Base-by-base conservation (phyloP, 2,113 vertebrate genomes). In the Heterotilapia buettikoferi region DNA sequence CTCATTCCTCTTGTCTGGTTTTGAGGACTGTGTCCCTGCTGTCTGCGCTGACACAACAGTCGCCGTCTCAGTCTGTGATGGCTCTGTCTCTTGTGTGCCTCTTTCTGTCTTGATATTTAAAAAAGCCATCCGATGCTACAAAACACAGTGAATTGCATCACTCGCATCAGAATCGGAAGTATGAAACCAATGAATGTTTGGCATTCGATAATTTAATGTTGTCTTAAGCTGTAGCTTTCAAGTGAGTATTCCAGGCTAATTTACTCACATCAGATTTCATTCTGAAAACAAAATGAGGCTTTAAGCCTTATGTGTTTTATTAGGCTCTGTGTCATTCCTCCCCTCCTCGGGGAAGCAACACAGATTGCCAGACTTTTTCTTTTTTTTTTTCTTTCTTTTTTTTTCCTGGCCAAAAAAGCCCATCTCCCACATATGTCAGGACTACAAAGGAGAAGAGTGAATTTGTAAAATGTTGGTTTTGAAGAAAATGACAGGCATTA, bases 401-500 rank as follows among this genome's bases (percentile, higher is more conserved):
- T 3, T 56, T 16, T 84, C 29, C 66, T 19, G 80, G 47, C 66
- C 56, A 31, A 59, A 86, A 56, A 38, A n/a, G 21, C 36, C 61
- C 21, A 3, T 88, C 66, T 86, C 82, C 76, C 66, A 80, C 80
- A 45, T 85, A 24, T 84, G 84, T 84, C 86, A 53, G 31, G 29
- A 14, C 21, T n/a, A 88, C 83, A 92, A 92, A 93, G 52, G 40
- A 88, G 24, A 36, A 88, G 82, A 89, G 16, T 24, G 24, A 82
- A 86, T 86, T 40, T 76, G 40, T 59, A n/a, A 87, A 92, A 89
- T 24, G 57, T 78, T 16, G 82, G 73, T 87, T 87, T 86, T 86
- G 86, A 89, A 68, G 43, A 52, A 85, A 90, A 86, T 87, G 89
- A 92, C 90, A 92, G 81, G 88, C 91, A 63, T 90, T 86, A 59